Evolutionary conservation across 2,888 invertebrate genomes (phyloP), one percentile per base, ranked within the genome.

Genomic region (Cerastoderma edule): DNA sequence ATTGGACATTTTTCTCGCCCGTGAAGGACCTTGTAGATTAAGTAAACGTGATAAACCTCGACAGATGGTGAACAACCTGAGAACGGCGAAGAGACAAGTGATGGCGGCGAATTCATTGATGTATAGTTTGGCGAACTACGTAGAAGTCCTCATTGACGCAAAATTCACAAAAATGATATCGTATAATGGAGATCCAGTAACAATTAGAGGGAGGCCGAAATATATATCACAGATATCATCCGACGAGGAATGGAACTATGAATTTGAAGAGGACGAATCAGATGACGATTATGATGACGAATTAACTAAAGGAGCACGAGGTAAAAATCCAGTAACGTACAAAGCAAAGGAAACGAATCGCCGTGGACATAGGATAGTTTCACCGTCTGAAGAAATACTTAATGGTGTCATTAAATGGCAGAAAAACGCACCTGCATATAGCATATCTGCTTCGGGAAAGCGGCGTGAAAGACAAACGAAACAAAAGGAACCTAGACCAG

Each of bases 151-250:
- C 4, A 64, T 75, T 10, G 75, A 73, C 66, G 35, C 78, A 3
- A 78, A 78, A 22, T 81, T 81, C 44, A 78, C 75, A 57, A 81
- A 81, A 22, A 16, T 78, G 53, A 30, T 81, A 33, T 60, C 78
- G 8, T 81, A 78, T 33, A 78, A 72, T 48, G 71, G 73, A 5
- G 78, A 81, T 28, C 81, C 81, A 2, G 65, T 81, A 13, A 72
- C 71, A 44, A 74, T 81, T 39, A 69, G 74, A 57, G 81, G 81
- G 4, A 56, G 80, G n/a, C 80, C 80, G n/a, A 80, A 80, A 57
- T 80, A 67, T 32, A 57, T 75, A 30, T 22, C 64, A 1, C 72
- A 70, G 27, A 70, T 78, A 27, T 78, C 75, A 19, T 69, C 69
- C 27, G 75, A 72, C 27, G 80, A 80, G 22, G 77, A 75, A 16